Evolutionary conservation across 53 echinoderm and acorn worm species (phyloP).

Genomic region (Antedon mediterranea): DNA sequence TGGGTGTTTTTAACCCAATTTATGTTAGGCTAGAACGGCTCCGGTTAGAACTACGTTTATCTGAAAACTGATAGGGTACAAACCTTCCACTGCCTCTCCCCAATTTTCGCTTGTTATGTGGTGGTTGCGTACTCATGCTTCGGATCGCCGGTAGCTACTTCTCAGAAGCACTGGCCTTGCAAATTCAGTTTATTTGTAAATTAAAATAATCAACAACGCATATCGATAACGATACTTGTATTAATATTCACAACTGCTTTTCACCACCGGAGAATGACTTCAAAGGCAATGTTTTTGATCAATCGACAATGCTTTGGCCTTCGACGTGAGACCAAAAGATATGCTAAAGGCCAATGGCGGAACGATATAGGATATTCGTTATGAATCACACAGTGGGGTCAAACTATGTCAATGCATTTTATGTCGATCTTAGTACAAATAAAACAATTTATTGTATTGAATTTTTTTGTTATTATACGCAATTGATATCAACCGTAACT

Average conservation of each 20-base stretch:
- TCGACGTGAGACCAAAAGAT: not conserved
- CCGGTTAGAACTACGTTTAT: no score
- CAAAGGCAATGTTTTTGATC: not conserved
- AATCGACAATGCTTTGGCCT: conserved; percentile 1
- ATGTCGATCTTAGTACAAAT: not conserved
- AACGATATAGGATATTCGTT: not conserved
- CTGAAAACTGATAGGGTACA: not conserved
- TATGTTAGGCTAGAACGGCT: no score
- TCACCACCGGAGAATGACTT: not conserved
- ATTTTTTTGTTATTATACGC: not conserved
- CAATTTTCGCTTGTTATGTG: not conserved
- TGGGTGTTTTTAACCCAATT: no score
- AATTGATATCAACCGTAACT: not conserved
- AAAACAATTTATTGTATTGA: not conserved
- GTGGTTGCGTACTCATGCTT: not conserved
- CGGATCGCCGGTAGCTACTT: not conserved
- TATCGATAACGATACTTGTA: not conserved
- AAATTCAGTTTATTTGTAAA: not conserved
- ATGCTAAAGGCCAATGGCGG: conserved; percentile 1
- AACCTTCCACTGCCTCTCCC: not conserved
- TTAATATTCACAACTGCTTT: not conserved
- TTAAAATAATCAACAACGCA: not conserved
- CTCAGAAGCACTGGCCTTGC: not conserved
- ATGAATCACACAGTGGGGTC: not conserved
- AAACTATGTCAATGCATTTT: not conserved